Conservation (phyloP, 2,113 vertebrate species). For the Alligator mississippiensis region DNA sequence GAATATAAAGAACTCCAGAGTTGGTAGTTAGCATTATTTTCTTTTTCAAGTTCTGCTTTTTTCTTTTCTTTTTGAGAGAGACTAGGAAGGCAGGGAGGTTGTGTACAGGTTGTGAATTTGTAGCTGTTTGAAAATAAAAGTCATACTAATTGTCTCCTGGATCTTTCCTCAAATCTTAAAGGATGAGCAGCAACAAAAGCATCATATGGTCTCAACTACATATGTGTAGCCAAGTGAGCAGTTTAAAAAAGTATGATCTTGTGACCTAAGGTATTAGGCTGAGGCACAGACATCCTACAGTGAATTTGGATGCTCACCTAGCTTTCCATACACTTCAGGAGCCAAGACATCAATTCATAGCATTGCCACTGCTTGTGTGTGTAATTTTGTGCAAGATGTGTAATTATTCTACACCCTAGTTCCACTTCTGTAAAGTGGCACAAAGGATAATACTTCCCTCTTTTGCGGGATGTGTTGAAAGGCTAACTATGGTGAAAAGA, state of each 20-base stretch:
- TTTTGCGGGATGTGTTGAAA: neutral
- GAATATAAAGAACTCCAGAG: too few species aligned
- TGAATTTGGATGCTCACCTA: neutral
- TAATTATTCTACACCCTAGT: neutral
- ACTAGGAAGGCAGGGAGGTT: neutral
- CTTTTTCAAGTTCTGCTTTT: neutral
- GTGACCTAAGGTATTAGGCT: too few species aligned
- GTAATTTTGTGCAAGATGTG: neutral
- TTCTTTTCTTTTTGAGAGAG: neutral
- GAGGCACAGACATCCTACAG: too few species aligned
- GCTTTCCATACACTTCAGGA: too few species aligned
- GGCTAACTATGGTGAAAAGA: too few species aligned
- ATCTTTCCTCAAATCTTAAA: neutral
- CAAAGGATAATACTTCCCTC: neutral
- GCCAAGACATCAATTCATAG: neutral
- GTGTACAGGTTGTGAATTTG: neutral
- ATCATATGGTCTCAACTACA: neutral
- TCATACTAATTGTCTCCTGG: neutral
- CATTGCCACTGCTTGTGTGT: neutral
- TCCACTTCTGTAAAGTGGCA: neutral
- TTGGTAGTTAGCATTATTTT: too few species aligned
- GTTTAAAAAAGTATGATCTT: neutral
- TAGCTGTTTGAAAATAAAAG: neutral
- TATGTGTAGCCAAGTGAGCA: neutral
- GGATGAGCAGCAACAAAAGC: neutral